Percentiles rank a stretch among this genome's conserved stretches.
These are phyloP conservation scores for Drosophila robusta DNA, from an alignment of 2,888 invertebrate species.

Conservation along the genomic window DNA sequence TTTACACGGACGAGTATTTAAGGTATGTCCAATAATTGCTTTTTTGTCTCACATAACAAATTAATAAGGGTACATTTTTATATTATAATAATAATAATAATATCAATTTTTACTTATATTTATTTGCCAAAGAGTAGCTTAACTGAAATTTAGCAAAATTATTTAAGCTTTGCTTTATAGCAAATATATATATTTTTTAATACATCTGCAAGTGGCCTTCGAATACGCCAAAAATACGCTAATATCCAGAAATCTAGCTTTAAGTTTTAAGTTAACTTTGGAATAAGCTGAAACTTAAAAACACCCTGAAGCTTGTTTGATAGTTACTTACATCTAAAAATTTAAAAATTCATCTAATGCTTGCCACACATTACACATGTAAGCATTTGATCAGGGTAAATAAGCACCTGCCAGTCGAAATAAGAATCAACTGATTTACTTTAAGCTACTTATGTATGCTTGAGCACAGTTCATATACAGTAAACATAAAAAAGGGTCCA, in stretches of 20 bases:
- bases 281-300: background rate
- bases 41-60: no score
- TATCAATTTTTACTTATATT: no score
- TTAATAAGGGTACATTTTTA: no score
- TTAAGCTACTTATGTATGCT: conserved; percentile 38
- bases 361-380: background rate
- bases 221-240: no score
- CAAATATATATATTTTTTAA: no score
- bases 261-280: background rate
- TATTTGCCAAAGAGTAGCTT: no score
- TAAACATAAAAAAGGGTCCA: conserved; percentile 27
- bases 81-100: no score
- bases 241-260: background rate
- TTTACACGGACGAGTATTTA: no score
- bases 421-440: conserved; percentile 29
- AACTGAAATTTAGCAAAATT: no score
- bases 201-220: no score
- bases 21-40: no score
- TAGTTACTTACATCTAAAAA: background rate
- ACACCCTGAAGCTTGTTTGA: background rate
- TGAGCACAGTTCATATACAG: conserved; percentile 17
- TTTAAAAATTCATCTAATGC: background rate
- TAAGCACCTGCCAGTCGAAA: conserved; percentile 12
- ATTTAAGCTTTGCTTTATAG: no score
- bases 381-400: conserved; percentile 33